Base-by-base conservation (phyloP, 2,797 vertebrate genomes). In the Oreochromis mossambicus region DNA sequence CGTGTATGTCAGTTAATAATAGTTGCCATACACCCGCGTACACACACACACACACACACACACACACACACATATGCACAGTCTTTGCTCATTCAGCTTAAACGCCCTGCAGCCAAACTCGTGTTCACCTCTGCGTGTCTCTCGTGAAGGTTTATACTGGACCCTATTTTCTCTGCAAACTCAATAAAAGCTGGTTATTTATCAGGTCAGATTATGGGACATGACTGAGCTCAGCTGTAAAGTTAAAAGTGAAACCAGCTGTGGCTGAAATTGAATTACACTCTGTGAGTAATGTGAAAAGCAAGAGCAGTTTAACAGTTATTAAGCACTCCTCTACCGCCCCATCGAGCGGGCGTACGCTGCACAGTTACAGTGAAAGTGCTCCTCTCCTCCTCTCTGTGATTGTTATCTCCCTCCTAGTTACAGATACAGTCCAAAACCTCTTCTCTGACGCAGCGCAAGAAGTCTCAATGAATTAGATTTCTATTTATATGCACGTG, bases 161-260 rank as follows among this genome's bases (percentile, higher is more conserved):
- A 92, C 66, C 78, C 89, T 96, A 89, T 96, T 96, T 97, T 95
- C 94, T 95, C 95, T 95, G 90, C 93, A 96, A 96, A 97, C 95
- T 93, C 94, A 96, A 96, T 96, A 96, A 96, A 96, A 96, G 90
- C 81, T 55, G 89, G 92, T 96, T 96, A 96, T 96, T 96, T 96
- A 96, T 96, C 95, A 93, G 95, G 94, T 94, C 91, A 91, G 93
- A 93, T 96, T 95, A 95, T 95, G 89, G 91, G 94, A 96, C 91
- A 77, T 89, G 95, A 96, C 94, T 92, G 94, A 95, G 94, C 93
- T 91, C 91, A 94, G 95, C 95, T 96, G 96, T 95, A 96, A 95
- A 95, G 92, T 91, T 93, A 84, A 90, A 95, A 96, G 91, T 96
- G 94, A 95, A 96, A 96, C 91, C 96, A 97, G 96, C 96, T 97